A percentile compares a stretch with the other conserved stretches of the same genome.
Conservation (phyloP, 2,113 vertebrate species). For the human region GRCh38 chr1:227063001-227063500, state of each 20-base stretch:
- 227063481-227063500: neutral
- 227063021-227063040: neutral
- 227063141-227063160: constrained; percentile 46
- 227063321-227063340: neutral
- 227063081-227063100: neutral
- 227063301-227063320: neutral
- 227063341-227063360: neutral
- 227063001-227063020: neutral
- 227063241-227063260: neutral
- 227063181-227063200: neutral
- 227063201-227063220: constrained; percentile 10
- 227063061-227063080: neutral
- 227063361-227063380: neutral
- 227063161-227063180: neutral
- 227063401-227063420: neutral
- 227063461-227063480: neutral
- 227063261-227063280: neutral
- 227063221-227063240: neutral
- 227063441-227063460: constrained; percentile 32
- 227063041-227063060: neutral
- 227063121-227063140: neutral
- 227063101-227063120: too few species aligned
- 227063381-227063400: neutral
- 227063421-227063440: constrained; percentile 1
- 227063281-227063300: neutral